phyloP scores from a whole-genome alignment of 2,888 invertebrate species.

The Leptinotarsa peninsularis region DNA sequence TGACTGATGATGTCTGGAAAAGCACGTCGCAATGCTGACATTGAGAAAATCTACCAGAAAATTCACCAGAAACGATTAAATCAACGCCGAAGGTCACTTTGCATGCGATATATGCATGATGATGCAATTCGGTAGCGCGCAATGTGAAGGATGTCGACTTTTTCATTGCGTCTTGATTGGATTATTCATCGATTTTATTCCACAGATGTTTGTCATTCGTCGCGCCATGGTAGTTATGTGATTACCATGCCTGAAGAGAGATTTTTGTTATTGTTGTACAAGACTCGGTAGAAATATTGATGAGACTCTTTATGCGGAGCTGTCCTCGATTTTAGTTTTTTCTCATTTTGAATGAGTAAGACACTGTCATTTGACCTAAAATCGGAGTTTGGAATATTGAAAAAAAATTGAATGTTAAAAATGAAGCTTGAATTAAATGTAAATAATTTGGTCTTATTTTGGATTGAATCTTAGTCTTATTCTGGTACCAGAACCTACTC shows the following conservation, averaged over 20 bases:
- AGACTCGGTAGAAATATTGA: background rate
- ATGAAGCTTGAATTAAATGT: no score
- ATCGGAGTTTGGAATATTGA: no score
- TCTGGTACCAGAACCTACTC: no score
- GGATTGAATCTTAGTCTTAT: no score
- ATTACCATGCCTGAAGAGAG: background rate
- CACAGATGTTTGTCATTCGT: background rate
- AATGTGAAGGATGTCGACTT: background rate
- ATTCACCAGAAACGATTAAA: background rate
- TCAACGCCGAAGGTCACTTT: background rate
- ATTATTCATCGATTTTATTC: background rate
- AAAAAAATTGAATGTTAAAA: no score
- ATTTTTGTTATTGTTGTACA: background rate
- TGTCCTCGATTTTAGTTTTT: no score
- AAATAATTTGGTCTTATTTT: no score
- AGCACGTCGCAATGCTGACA: background rate
- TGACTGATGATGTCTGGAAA: no score
- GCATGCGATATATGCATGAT: conserved; percentile 1
- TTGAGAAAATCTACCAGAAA: background rate
- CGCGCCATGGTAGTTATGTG: background rate
- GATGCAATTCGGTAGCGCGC: background rate
- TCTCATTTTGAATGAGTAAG: no score
- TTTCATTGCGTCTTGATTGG: background rate
- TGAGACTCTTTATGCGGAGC: no score
- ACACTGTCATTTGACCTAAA: no score